Evolutionary conservation across 2,113 vertebrate genomes (phyloP).

Genomic region (Telmatochromis sp.): DNA sequence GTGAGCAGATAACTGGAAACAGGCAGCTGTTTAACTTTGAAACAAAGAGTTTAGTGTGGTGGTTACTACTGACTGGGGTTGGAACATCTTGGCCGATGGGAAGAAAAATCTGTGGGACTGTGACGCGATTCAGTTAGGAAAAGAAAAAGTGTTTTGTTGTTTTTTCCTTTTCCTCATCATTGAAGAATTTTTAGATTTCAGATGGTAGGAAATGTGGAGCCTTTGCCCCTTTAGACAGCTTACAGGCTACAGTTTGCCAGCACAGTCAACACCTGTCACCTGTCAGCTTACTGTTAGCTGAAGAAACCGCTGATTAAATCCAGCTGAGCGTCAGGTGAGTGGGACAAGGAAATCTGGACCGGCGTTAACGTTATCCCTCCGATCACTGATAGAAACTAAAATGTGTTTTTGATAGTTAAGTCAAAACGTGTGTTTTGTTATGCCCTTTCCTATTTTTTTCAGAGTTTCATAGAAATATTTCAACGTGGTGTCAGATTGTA

Average conservation of each 20-base stretch:
- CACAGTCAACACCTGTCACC: neutral
- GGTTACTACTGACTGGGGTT: neutral
- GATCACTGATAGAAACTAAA: neutral
- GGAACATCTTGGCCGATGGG: neutral
- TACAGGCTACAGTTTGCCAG: neutral
- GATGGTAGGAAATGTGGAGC: neutral
- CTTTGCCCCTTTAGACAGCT: neutral
- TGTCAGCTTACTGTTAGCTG: neutral
- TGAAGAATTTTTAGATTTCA: neutral
- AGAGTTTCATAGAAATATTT: neutral
- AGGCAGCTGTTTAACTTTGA: neutral
- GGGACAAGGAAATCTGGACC: neutral
- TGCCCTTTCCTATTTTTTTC: too few relatives aligned
- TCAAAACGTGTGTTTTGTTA: too few relatives aligned
- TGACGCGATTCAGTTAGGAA: neutral
- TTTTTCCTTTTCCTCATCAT: neutral
- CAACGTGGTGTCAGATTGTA: neutral
- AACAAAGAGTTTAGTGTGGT: neutral
- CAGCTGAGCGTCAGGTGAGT: neutral
- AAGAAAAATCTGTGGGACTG: neutral
- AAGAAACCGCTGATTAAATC: neutral
- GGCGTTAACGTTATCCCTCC: neutral
- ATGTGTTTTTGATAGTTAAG: neutral
- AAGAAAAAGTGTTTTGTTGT: neutral
- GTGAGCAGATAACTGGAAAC: neutral